Conservation (phyloP, 2,113 vertebrate species). For the Centropus unirufus region DNA sequence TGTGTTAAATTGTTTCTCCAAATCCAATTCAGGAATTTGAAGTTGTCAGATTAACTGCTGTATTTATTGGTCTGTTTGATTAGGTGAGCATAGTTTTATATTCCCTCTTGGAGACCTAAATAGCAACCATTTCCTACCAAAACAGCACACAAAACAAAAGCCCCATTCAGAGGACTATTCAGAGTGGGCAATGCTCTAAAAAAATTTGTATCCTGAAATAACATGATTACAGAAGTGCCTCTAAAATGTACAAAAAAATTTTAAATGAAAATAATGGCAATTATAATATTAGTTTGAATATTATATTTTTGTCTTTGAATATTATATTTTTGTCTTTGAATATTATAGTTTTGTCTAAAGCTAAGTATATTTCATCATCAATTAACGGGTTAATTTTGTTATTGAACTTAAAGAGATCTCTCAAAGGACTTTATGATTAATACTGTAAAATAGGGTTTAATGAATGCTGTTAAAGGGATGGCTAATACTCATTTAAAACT, state of each 20-base stretch:
- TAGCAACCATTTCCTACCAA: conserved; percentile 91
- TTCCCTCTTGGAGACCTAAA: conserved; percentile 92
- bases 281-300: conserved; percentile 38
- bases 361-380: conserved; percentile 29
- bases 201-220: conserved; percentile 79
- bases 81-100: conserved; percentile 92
- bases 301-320: conserved; percentile 52
- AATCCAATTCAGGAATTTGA: conserved; percentile 81
- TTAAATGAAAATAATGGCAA: conserved; percentile 30
- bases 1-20: conserved; percentile 81
- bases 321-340: conserved; percentile 7
- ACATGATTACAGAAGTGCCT: conserved; percentile 73
- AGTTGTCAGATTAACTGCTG: conserved; percentile 83
- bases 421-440: conserved; percentile 9
- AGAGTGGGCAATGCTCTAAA: conserved; percentile 70
- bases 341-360: conserved; percentile 21
- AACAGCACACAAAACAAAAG: conserved; percentile 90
- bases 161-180: conserved; percentile 79
- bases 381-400: conserved; percentile 28
- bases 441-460: neutral
- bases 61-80: conserved; percentile 86
- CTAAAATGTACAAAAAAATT: conserved; percentile 68
- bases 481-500: conserved; percentile 30
- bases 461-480: neutral
- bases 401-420: neutral